Percentiles rank a stretch among this genome's conserved stretches.
Conservation (phyloP, 2,797 vertebrate species). For the Bovichtus variegatus region DNA sequence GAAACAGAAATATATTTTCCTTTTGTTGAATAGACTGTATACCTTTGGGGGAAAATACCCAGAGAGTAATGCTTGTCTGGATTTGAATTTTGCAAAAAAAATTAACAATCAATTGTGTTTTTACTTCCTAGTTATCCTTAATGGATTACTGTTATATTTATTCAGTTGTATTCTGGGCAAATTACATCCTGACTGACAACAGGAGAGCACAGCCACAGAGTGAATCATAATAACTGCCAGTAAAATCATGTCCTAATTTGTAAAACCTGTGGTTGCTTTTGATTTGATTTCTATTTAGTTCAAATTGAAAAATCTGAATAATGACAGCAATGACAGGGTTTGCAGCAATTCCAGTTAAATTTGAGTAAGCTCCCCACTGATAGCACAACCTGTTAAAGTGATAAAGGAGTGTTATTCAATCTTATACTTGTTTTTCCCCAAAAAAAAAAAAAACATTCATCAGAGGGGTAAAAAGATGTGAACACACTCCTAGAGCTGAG, state of each 20-base stretch:
- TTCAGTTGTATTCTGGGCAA: constrained; percentile 36
- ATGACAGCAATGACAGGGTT: constrained; percentile 34
- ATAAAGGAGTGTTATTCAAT: constrained; percentile 39
- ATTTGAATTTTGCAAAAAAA: constrained; percentile 19
- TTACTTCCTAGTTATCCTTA: constrained; percentile 31
- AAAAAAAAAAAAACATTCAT: not conserved
- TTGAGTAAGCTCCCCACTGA: constrained; percentile 25
- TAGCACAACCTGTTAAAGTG: constrained; percentile 40
- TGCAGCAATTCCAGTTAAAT: constrained; percentile 24
- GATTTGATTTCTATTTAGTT: constrained; percentile 54
- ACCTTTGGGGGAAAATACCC: not conserved
- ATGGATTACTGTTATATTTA: constrained; percentile 35
- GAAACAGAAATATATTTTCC: not conserved
- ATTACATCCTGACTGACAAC: constrained; percentile 48
- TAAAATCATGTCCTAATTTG: constrained; percentile 55
- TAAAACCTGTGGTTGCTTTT: constrained; percentile 51
- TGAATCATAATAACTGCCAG: constrained; percentile 45
- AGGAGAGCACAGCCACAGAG: constrained; percentile 43
- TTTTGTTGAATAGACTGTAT: constrained; percentile 1
- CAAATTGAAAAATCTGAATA: constrained; percentile 43
- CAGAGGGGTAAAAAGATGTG: constrained; percentile 9
- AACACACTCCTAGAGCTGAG: constrained; percentile 25
- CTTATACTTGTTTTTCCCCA: constrained; percentile 23
- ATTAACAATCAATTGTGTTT: constrained; percentile 19
- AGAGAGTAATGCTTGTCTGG: not conserved